A percentile compares a stretch with the other conserved stretches of the same genome.
Conservation (phyloP, 1,140 invertebrate genomes). For the Oedothorax gibbosus region DNA sequence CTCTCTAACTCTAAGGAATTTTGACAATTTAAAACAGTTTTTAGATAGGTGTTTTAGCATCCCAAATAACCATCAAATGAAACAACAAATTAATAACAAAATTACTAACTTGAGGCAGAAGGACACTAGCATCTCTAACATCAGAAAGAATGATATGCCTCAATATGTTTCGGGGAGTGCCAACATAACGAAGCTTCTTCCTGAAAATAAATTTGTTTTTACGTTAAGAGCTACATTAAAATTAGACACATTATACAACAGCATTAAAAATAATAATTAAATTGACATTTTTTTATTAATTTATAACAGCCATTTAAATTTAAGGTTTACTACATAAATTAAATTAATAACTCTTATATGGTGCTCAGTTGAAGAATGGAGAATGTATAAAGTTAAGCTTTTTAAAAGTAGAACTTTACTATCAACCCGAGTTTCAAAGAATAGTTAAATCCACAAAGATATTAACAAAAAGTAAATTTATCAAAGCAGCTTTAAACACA, state of each 20-base stretch:
- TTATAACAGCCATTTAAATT: not conserved
- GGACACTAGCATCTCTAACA: slow-evolving; percentile 77
- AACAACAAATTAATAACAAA: not conserved
- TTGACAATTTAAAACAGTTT: too few relatives aligned
- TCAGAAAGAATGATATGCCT: slow-evolving; percentile 86
- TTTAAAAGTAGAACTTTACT: too few relatives aligned
- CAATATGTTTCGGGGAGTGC: slow-evolving; percentile 79
- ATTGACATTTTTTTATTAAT: not conserved
- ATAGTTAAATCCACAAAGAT: too few relatives aligned
- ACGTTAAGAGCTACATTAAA: not conserved
- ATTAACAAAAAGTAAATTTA: too few relatives aligned
- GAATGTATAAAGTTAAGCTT: too few relatives aligned
- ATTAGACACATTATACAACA: not conserved
- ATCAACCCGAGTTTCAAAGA: too few relatives aligned
- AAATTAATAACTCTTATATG: too few relatives aligned
- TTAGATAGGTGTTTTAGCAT: not conserved
- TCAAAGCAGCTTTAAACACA: too few relatives aligned
- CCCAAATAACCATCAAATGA: not conserved
- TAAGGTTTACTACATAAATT: not conserved
- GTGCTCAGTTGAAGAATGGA: too few relatives aligned
- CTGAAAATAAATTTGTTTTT: slow-evolving; percentile 62
- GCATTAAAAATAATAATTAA: not conserved
- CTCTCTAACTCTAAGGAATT: too few relatives aligned
- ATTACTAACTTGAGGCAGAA: slow-evolving; percentile 70
- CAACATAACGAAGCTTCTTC: slow-evolving; percentile 75